phyloP scores from a whole-genome alignment of 2,797 vertebrate species.

The Manis pentadactyla region DNA sequence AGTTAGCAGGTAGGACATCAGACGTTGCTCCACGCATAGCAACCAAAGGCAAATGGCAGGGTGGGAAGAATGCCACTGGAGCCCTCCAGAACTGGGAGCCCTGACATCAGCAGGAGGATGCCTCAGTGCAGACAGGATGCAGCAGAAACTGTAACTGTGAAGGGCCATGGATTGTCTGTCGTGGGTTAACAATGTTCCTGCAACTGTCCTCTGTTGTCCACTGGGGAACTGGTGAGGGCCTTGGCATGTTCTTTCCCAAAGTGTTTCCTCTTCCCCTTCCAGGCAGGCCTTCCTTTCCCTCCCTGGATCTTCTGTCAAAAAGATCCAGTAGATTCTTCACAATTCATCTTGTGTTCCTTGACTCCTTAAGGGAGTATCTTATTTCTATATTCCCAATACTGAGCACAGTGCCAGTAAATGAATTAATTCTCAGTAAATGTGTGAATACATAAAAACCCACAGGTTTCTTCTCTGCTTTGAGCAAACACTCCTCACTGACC shows the following conservation, averaged over 20 bases:
- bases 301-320: not conserved
- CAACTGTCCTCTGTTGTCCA: not conserved
- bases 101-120: not conserved
- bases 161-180: not conserved
- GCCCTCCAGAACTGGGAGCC: not conserved
- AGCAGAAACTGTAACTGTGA: accelerated
- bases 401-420: accelerated
- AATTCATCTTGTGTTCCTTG: accelerated
- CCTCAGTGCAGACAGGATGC: no score
- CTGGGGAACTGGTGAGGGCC: not conserved
- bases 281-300: not conserved
- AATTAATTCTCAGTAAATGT: not conserved
- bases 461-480: no score
- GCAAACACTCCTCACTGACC: not conserved
- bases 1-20: accelerated
- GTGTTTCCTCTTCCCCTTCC: not conserved
- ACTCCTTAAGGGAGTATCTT: not conserved
- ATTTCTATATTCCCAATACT: not conserved
- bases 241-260: accelerated
- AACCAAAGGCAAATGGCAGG: no score
- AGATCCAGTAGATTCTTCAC: not conserved
- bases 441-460: accelerated
- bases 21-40: accelerated
- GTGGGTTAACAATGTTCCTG: not conserved
- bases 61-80: accelerated